Base-by-base conservation (phyloP, 2,888 invertebrate species). In the Ceriagrion tenellum region DNA sequence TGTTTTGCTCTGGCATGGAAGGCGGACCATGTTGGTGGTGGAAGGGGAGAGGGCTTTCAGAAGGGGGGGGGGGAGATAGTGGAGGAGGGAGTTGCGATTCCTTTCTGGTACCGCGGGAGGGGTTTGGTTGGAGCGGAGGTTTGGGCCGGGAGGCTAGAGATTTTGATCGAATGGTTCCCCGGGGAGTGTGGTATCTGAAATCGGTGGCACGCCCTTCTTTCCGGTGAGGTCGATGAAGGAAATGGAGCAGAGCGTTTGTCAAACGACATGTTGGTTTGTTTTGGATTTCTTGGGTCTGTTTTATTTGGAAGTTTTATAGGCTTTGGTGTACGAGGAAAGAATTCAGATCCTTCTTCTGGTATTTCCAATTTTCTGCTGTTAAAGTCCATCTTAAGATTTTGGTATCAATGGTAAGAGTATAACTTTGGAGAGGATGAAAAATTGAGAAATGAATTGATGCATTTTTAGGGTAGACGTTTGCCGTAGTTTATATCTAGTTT, bases 91-190 rank as follows among this genome's bases (percentile, higher is more conserved):
- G 35, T 30, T 1, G 20, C 2, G 59, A 6, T 59, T 47, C 59
- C 13, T 2, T 59, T 59, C 59, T 59, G 59, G 59, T 20, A 18
- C 59, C 47, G 8, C 47, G 59, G 59, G 59, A 2, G 3, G 59
- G 16, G 56, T 56, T 56, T 59, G 69, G 69, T 23, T 26, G 69
- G 26, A 0, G 23, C 1, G 69, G 26, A 26, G 69, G n/a, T 3
- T 26, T n/a, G 30, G 12, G 59, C 59, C 12, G 59, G 30, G 30
- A 81, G 81, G 35, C 69, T 10, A 16, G 30, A 35, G 81, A 35
- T 16, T 55, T 89, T 89, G 89, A 89, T 89, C 89, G 89, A 89
- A 89, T 89, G 89, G 55, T 89, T 89, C 89, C 89, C 55, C 47
- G n/a, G 89, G 89, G 89, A 89, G 55, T n/a, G 13, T n/a, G 55